These are phyloP conservation scores for Tonatia bakeri DNA, from an alignment of 2,113 vertebrate genomes.

Conservation along the genomic window DNA sequence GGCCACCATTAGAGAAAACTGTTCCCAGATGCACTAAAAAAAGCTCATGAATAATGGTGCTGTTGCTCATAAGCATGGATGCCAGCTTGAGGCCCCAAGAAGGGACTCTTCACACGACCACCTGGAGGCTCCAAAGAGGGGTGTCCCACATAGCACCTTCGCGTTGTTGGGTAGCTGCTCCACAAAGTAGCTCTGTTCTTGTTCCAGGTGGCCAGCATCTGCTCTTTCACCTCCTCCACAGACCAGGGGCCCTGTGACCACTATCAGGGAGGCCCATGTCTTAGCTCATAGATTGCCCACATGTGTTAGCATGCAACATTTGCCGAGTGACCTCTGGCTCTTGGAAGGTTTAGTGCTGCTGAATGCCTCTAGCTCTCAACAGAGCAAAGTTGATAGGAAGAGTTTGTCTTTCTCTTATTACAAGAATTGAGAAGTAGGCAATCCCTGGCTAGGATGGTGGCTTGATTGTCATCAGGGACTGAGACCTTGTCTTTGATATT, in stretches of 20 bases:
- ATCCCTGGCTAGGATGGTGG: not conserved
- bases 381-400: conserved; percentile 89
- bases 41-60: conserved; percentile 69
- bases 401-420: not conserved
- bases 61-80: conserved; percentile 74
- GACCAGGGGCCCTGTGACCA: conserved; percentile 87
- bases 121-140: not conserved
- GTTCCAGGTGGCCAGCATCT: conserved; percentile 88
- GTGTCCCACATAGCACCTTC: conserved; percentile 85
- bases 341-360: conserved; percentile 83
- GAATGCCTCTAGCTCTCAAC: conserved; percentile 85
- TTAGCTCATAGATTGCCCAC: conserved; percentile 87
- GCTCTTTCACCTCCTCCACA: conserved; percentile 89
- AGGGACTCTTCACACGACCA: conserved; percentile 70
- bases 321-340: conserved; percentile 90
- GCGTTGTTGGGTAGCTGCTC: conserved; percentile 89
- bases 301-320: conserved; percentile 90
- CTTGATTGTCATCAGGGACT: not conserved
- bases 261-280: conserved; percentile 83
- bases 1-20: conserved; percentile 79
- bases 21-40: conserved; percentile 78
- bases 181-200: conserved; percentile 90
- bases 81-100: conserved; percentile 83
- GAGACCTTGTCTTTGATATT: not conserved
- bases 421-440: not conserved